phyloP scores from a whole-genome alignment of 1,140 invertebrate species.

The Arion vulgaris region DNA sequence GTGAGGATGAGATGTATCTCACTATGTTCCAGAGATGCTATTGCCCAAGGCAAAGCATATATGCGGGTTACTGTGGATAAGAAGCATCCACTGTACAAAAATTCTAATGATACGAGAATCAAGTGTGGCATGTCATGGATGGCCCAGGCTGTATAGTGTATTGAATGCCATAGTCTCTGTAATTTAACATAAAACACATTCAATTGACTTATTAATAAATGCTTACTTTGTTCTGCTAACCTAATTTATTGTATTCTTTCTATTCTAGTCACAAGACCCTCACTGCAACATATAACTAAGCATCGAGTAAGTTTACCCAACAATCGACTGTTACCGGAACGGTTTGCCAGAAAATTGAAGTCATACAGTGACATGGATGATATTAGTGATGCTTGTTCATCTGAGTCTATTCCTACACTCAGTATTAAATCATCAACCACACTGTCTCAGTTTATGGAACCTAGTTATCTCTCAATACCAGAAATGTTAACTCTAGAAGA shows the following conservation, averaged over 20 bases:
- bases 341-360: not conserved
- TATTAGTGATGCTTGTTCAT: constrained; percentile 16
- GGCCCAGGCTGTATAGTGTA: no score
- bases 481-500: constrained; percentile 8
- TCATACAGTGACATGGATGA: not conserved
- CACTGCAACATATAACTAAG: constrained; percentile 27
- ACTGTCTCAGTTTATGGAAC: constrained; percentile 19
- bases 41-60: no score
- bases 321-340: not conserved
- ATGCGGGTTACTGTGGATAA: no score
- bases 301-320: not conserved
- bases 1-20: no score
- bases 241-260: constrained; percentile 3
- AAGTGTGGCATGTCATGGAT: no score
- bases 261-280: constrained; percentile 11
- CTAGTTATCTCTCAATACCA: constrained; percentile 37
- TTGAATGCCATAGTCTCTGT: no score
- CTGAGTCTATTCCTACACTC: constrained; percentile 11
- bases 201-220: no score
- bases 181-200: no score
- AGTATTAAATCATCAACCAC: not conserved
- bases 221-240: no score
- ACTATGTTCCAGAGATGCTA: no score
- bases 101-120: no score
- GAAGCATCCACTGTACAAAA: no score